A percentile compares a stretch with the other conserved stretches of the same genome.
Conservation (phyloP, 2,797 vertebrate species). For the Neopelma chrysocephalum region DNA sequence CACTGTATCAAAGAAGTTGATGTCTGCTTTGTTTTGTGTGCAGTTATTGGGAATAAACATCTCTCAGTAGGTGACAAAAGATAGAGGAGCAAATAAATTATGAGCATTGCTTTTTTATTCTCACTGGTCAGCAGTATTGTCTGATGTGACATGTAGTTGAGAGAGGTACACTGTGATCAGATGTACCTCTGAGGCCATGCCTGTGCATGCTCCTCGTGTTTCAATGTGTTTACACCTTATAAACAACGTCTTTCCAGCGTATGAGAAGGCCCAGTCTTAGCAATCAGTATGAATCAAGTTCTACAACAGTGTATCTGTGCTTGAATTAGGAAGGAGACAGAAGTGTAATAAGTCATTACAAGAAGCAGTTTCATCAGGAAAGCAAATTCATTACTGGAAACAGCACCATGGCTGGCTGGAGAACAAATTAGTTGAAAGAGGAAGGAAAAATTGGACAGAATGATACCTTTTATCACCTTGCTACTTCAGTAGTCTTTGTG, state of each 20-base stretch:
- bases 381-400: neutral
- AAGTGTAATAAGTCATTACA: neutral
- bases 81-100: neutral
- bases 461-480: neutral
- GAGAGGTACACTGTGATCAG: neutral
- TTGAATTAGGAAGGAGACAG: neutral
- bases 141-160: neutral
- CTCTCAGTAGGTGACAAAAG: neutral
- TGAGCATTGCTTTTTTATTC: neutral
- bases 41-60: neutral
- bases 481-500: neutral
- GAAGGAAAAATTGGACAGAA: neutral
- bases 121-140: slow-evolving; percentile 4
- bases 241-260: slow-evolving; percentile 2
- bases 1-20: neutral
- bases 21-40: slow-evolving; percentile 4
- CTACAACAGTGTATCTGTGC: neutral
- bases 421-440: neutral
- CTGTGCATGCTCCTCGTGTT: neutral
- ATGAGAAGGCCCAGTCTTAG: neutral
- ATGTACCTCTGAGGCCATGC: neutral
- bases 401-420: neutral
- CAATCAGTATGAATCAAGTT: neutral
- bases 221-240: neutral
- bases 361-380: neutral